Evolutionary conservation across 2,888 invertebrate species (phyloP).

Genomic region (Heteromyza rotundicornis): DNA sequence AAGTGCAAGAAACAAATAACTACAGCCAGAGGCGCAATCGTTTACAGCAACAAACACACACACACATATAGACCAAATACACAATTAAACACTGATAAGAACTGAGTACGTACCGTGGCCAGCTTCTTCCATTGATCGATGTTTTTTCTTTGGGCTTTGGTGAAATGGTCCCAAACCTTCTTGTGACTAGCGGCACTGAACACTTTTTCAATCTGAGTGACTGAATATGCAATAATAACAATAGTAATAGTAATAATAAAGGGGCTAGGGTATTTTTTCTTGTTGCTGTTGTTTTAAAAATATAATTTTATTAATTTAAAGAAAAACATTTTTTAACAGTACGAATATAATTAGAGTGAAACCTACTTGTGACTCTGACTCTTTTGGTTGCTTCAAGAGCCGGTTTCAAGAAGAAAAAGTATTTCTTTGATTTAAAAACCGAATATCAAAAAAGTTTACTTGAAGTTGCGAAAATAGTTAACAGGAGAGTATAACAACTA

Average conservation of each 20-base stretch:
- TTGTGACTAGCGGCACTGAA: constrained; percentile 95
- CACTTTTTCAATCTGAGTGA: constrained; percentile 99
- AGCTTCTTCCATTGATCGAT: constrained; percentile 98
- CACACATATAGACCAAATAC: background rate
- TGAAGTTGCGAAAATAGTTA: no score
- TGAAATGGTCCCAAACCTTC: constrained; percentile 99
- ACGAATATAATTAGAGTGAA: no score
- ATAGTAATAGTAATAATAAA: no score
- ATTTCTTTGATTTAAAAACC: no score
- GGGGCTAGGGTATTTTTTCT: constrained; percentile 49
- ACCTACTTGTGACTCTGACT: no score
- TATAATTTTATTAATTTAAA: constrained; percentile 13
- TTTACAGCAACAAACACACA: background rate
- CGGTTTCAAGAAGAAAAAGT: no score
- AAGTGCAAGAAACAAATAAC: background rate
- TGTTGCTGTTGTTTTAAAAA: constrained; percentile 21
- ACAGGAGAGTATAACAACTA: no score
- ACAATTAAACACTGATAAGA: constrained; percentile 29
- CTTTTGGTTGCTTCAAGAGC: no score
- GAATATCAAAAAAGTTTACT: no score
- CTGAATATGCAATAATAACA: constrained; percentile 70
- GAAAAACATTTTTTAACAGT: background rate
- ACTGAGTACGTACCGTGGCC: constrained; percentile 79
- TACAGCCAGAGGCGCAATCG: constrained; percentile 22
- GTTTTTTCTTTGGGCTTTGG: constrained; percentile 98